Percentiles rank a stretch among this genome's conserved stretches.
Evolutionary conservation across 2,888 invertebrate genomes (phyloP).

Genomic region (Scotopteryx bipunctaria): DNA sequence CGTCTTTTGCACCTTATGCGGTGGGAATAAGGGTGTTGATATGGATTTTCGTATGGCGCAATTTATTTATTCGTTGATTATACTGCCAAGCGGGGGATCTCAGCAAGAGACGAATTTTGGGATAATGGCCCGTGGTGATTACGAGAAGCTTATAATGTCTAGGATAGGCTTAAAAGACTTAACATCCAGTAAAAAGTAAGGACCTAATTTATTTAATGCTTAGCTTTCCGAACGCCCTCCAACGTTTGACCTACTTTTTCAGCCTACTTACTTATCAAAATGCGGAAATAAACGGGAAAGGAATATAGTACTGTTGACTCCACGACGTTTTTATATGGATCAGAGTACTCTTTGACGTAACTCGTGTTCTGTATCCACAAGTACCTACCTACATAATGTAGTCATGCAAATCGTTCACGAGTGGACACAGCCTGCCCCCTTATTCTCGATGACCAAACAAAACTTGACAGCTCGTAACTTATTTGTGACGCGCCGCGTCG

Average conservation of each 20-base stretch:
- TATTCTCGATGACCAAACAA: too few relatives aligned
- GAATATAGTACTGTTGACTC: background rate
- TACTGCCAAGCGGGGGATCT: slow-evolving; percentile 70
- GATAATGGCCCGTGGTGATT: slow-evolving; percentile 67
- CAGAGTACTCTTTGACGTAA: too few relatives aligned
- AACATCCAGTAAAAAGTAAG: slow-evolving; percentile 23
- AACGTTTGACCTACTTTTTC: slow-evolving; percentile 1
- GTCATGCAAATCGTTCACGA: too few relatives aligned
- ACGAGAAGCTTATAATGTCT: slow-evolving; percentile 38
- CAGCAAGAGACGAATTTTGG: slow-evolving; percentile 77
- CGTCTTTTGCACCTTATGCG: slow-evolving; percentile 22
- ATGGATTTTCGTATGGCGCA: slow-evolving; percentile 69
- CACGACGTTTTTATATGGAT: background rate
- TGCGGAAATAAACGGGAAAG: background rate
- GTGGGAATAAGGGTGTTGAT: slow-evolving; percentile 24
- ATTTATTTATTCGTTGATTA: slow-evolving; percentile 83
- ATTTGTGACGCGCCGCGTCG: too few relatives aligned
- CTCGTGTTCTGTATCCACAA: too few relatives aligned
- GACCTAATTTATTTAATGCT: slow-evolving; percentile 16
- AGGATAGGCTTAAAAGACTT: slow-evolving; percentile 36
- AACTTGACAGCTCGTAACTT: too few relatives aligned
- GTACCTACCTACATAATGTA: too few relatives aligned
- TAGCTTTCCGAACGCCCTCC: background rate
- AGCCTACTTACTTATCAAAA: background rate
- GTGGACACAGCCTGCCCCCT: too few relatives aligned